Conservation (phyloP, 2,888 invertebrate genomes). For the Kryphioiulus occultus region DNA sequence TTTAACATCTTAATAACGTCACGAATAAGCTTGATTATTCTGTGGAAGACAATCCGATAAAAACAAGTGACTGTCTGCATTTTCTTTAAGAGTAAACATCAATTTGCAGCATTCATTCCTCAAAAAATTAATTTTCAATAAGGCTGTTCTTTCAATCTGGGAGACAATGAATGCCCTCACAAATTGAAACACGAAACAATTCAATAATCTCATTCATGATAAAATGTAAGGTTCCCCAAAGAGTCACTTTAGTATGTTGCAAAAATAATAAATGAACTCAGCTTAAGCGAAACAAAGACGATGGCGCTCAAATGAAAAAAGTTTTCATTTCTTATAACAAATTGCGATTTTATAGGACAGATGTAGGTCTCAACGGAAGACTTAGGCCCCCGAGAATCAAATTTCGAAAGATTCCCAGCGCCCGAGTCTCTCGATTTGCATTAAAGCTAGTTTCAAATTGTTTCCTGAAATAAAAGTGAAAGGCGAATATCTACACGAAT, state of each 20-base stretch:
- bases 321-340: conserved; percentile 3
- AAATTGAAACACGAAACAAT: neutral
- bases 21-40: too few species aligned
- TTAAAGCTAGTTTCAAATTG: neutral
- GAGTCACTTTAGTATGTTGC: neutral
- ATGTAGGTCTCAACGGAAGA: neutral
- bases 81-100: neutral
- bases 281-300: neutral
- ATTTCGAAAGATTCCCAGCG: neutral
- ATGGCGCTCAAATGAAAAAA: neutral
- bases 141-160: neutral
- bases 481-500: neutral
- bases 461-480: neutral
- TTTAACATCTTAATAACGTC: neutral
- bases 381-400: neutral
- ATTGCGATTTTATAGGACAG: conserved; percentile 12
- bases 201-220: neutral
- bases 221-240: neutral
- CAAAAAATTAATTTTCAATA: neutral
- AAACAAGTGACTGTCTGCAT: too few species aligned
- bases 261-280: conserved; percentile 19
- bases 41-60: too few species aligned
- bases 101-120: too few species aligned
- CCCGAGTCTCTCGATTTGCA: neutral
- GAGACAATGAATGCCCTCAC: neutral